phyloP scores from a whole-genome alignment of 1,140 invertebrate species.

The Hylyphantes graminicola region DNA sequence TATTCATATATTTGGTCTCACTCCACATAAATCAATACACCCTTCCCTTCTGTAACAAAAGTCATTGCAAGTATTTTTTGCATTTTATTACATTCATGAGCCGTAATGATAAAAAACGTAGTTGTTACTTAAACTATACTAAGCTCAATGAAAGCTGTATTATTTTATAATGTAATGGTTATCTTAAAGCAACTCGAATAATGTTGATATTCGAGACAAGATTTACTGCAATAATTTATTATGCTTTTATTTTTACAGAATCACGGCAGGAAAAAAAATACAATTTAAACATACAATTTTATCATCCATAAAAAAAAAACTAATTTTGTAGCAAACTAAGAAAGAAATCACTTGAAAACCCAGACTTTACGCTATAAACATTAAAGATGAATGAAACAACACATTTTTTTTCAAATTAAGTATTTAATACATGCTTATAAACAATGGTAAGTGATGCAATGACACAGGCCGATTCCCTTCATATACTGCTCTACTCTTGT shows the following conservation, averaged over 20 bases:
- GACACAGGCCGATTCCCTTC: conserved; percentile 21
- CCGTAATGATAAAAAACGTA: too few relatives aligned
- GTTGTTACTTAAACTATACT: too few relatives aligned
- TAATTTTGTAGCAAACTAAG: neutral
- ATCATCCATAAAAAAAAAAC: neutral
- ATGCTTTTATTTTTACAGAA: conserved; percentile 24
- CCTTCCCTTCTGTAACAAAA: too few relatives aligned
- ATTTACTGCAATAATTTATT: conserved; percentile 46
- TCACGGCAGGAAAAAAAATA: conserved; percentile 15
- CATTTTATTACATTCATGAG: too few relatives aligned
- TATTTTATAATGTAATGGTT: too few relatives aligned
- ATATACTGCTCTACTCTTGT: conserved; percentile 36
- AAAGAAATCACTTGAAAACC: neutral
- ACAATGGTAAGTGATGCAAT: conserved; percentile 36
- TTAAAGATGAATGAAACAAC: conserved; percentile 22
- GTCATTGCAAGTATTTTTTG: too few relatives aligned
- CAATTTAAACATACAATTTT: neutral
- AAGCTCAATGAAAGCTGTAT: too few relatives aligned
- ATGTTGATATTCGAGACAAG: conserved; percentile 15
- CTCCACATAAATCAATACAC: too few relatives aligned
- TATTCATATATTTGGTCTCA: too few relatives aligned
- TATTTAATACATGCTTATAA: conserved; percentile 48
- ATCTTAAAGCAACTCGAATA: too few relatives aligned
- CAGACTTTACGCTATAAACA: neutral
- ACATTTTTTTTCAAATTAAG: conserved; percentile 36